Conservation (phyloP, 2,888 invertebrate species). For the Heteromurus nitidus region DNA sequence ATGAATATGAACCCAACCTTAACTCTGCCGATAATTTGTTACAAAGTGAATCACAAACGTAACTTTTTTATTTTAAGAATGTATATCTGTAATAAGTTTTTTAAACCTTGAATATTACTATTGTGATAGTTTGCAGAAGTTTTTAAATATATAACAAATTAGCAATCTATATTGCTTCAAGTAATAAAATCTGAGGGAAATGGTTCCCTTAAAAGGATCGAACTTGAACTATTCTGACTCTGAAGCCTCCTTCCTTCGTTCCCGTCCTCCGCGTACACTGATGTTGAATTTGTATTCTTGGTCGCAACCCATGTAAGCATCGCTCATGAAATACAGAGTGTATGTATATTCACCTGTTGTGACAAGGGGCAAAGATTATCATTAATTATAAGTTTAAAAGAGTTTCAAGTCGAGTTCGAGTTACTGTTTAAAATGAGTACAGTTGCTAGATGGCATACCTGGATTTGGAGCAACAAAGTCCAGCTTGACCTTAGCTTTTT, state of each 20-base stretch:
- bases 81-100: no score
- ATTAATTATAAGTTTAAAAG: neutral
- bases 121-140: no score
- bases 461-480: slow-evolving; percentile 96
- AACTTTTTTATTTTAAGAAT: no score
- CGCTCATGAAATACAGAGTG: slow-evolving; percentile 98
- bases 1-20: no score
- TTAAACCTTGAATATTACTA: no score
- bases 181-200: no score
- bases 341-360: slow-evolving; percentile 88
- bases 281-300: slow-evolving; percentile 97
- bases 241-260: slow-evolving; percentile 59
- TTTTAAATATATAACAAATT: no score
- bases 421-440: neutral
- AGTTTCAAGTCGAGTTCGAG: no score
- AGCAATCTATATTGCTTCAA: no score
- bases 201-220: neutral
- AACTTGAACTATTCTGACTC: slow-evolving; percentile 54
- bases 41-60: no score
- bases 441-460: slow-evolving; percentile 73
- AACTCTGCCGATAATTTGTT: no score
- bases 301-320: slow-evolving; percentile 99
- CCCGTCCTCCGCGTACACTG: slow-evolving; percentile 81
- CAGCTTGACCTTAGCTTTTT: slow-evolving; percentile 89
- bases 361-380: slow-evolving; percentile 10